Percentiles rank a stretch among this genome's conserved stretches.
Conservation (phyloP, 2,113 vertebrate genomes). For the Pachypanchax playfairii region DNA sequence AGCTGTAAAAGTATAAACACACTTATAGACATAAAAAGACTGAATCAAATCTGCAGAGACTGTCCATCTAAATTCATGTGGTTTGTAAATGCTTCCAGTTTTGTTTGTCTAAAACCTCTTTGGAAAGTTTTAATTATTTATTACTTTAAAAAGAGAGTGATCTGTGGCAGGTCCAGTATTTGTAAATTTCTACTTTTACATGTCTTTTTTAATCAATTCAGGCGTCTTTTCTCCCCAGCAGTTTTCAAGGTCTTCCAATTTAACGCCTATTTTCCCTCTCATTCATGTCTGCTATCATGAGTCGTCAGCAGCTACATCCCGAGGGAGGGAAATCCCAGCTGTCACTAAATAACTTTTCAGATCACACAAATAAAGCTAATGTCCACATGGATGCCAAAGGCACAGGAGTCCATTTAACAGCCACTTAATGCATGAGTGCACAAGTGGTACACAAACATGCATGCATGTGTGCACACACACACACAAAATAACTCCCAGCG, state of each 20-base stretch:
- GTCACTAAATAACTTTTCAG: slow-evolving; percentile 77
- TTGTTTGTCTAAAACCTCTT: too few relatives aligned
- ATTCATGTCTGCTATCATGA: slow-evolving; percentile 67
- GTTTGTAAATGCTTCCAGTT: background rate
- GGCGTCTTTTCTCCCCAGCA: slow-evolving; percentile 22
- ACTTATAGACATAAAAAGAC: too few relatives aligned
- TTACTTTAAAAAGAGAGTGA: too few relatives aligned
- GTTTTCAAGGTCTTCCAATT: slow-evolving; percentile 69
- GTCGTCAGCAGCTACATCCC: slow-evolving; percentile 53
- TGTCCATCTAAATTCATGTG: background rate
- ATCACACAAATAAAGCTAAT: slow-evolving; percentile 77
- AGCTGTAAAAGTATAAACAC: too few relatives aligned
- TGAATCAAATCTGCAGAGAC: background rate
- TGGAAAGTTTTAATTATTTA: too few relatives aligned
- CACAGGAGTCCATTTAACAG: slow-evolving; percentile 75
- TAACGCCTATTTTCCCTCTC: slow-evolving; percentile 68
- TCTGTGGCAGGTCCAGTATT: background rate
- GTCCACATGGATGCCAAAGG: slow-evolving; percentile 65
- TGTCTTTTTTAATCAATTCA: slow-evolving; percentile 41
- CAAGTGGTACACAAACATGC: slow-evolving; percentile 51
- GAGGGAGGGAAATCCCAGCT: slow-evolving; percentile 77
- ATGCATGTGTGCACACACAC: slow-evolving; percentile 9
- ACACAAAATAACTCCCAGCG: slow-evolving; percentile 30
- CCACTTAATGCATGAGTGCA: slow-evolving; percentile 71
- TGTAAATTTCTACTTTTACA: background rate